Conservation (phyloP, 1,140 invertebrate genomes). For the Aculops lycopersici region DNA sequence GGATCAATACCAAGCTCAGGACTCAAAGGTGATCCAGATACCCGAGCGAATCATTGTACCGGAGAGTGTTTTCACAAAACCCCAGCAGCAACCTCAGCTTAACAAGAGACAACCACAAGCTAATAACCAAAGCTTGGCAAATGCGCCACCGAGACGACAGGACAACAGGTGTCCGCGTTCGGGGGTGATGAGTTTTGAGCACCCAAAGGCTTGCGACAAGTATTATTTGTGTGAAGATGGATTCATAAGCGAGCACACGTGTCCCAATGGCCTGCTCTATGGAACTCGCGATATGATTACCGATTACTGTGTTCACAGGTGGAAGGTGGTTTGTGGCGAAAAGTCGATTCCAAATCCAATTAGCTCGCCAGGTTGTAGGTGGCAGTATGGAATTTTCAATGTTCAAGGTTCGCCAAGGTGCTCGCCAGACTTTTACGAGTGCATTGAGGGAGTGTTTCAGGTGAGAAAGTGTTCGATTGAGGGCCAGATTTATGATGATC, state of each 20-base stretch:
- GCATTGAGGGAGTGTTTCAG: slow-evolving; percentile 39
- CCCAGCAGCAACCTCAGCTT: too few relatives aligned
- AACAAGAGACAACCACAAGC: too few relatives aligned
- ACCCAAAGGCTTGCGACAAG: slow-evolving; percentile 27
- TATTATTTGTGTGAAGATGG: slow-evolving; percentile 71
- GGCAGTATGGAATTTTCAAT: slow-evolving; percentile 54
- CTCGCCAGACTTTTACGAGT: slow-evolving; percentile 52
- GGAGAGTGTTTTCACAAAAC: too few relatives aligned
- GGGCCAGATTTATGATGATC: slow-evolving; percentile 53
- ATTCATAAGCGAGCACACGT: slow-evolving; percentile 50
- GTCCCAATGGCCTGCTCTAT: slow-evolving; percentile 62
- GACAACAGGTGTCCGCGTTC: slow-evolving; percentile 21
- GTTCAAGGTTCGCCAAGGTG: slow-evolving; percentile 29
- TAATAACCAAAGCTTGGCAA: too few relatives aligned
- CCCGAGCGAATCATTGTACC: too few relatives aligned
- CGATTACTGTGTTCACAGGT: slow-evolving; percentile 71
- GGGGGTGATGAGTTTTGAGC: slow-evolving; percentile 13
- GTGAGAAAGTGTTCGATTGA: slow-evolving; percentile 37
- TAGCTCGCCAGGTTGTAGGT: slow-evolving; percentile 26
- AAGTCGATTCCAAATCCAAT: slow-evolving; percentile 26
- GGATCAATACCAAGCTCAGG: too few relatives aligned
- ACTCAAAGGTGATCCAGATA: too few relatives aligned
- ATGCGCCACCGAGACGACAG: too few relatives aligned
- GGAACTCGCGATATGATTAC: slow-evolving; percentile 54
- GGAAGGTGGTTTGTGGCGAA: slow-evolving; percentile 54